These are phyloP conservation scores for Euwallacea fornicatus DNA, from an alignment of 1,140 invertebrate species.

Conservation along the genomic window DNA sequence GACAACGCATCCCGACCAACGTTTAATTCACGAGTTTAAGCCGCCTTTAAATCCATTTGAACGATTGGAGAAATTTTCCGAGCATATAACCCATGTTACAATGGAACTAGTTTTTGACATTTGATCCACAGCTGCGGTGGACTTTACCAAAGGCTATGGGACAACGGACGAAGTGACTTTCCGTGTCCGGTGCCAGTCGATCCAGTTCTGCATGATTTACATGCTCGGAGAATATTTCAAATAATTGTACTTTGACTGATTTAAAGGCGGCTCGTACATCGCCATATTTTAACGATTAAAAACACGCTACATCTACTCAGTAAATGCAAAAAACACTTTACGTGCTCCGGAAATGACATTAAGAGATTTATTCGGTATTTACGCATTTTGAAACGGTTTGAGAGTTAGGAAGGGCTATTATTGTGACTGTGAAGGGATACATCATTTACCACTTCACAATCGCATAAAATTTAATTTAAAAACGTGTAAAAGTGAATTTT, in stretches of 20 bases:
- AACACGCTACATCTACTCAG: slow-evolving; percentile 31
- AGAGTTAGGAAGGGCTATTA: no score
- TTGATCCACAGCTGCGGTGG: no score
- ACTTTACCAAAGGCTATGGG: no score
- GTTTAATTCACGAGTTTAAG: neutral
- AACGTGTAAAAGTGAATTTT: slow-evolving; percentile 16
- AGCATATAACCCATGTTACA: no score
- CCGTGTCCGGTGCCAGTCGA: no score
- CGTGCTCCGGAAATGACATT: slow-evolving; percentile 32
- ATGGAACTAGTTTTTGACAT: no score
- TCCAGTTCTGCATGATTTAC: no score
- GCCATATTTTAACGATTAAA: slow-evolving; percentile 15
- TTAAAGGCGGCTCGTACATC: no score
- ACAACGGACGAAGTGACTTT: no score
- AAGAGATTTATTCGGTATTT: slow-evolving; percentile 12
- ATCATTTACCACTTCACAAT: neutral
- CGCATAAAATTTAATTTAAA: slow-evolving; percentile 15
- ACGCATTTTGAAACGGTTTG: slow-evolving; percentile 3
- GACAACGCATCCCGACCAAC: neutral
- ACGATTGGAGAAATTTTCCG: neutral
- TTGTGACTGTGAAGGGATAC: no score
- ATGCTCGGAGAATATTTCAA: no score
- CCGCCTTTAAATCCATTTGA: neutral
- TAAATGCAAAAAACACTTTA: slow-evolving; percentile 33
- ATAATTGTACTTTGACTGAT: no score